Evolutionary conservation across 2,888 invertebrate genomes (phyloP).

Genomic region (Epinotia ramella): DNA sequence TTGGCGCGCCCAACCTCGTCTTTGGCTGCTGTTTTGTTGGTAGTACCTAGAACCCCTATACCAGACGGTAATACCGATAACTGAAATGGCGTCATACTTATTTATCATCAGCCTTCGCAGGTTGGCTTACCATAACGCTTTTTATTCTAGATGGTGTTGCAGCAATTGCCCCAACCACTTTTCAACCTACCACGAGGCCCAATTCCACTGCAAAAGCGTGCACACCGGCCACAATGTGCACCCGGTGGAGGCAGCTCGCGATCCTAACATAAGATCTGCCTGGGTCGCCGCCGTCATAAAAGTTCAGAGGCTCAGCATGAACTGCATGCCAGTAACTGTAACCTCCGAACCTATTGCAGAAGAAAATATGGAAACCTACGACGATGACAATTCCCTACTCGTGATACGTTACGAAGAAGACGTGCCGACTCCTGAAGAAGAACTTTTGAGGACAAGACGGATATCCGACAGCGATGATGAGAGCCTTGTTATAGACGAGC

Average conservation of each 20-base stretch:
- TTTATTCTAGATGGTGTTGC: slow-evolving; percentile 72
- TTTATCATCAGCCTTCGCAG: not conserved
- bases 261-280: slow-evolving; percentile 59
- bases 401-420: slow-evolving; percentile 71
- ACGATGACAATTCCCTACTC: slow-evolving; percentile 68
- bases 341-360: not conserved
- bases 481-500: slow-evolving; percentile 63
- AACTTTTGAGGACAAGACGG: slow-evolving; percentile 42
- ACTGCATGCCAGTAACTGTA: slow-evolving; percentile 34
- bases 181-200: slow-evolving; percentile 75
- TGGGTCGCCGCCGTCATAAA: slow-evolving; percentile 65
- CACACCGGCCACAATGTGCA: slow-evolving; percentile 58
- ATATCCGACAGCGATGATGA: slow-evolving; percentile 64
- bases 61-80: not conserved
- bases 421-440: slow-evolving; percentile 61
- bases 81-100: not conserved
- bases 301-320: slow-evolving; percentile 62
- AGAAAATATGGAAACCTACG: slow-evolving; percentile 16
- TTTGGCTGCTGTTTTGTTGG: not conserved
- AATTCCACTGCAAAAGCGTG: slow-evolving; percentile 69
- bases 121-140: slow-evolving; percentile 2
- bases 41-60: not conserved
- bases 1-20: not conserved
- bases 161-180: slow-evolving; percentile 64
- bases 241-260: slow-evolving; percentile 65